Conservation (phyloP, 1,140 invertebrate genomes). For the Drosophila insularis region DNA sequence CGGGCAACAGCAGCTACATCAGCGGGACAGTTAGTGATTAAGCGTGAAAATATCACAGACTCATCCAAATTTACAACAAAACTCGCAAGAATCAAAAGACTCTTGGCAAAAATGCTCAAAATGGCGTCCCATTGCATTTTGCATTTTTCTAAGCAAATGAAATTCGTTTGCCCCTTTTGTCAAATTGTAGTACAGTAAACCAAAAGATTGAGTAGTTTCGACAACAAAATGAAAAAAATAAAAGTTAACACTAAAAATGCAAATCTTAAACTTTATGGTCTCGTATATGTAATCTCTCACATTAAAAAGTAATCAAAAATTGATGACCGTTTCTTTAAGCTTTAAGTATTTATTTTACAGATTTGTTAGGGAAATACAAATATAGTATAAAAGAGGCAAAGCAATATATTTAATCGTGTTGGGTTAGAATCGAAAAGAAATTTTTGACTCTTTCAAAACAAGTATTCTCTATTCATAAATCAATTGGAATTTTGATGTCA, state of each 20-base stretch:
- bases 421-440: too few species aligned
- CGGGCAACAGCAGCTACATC: constrained; percentile 8
- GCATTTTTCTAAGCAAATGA: constrained; percentile 29
- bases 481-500: too few species aligned
- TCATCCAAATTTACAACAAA: constrained; percentile 46
- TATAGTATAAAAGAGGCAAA: too few species aligned
- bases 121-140: constrained; percentile 51
- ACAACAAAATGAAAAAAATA: neutral
- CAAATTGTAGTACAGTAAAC: neutral
- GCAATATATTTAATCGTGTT: too few species aligned
- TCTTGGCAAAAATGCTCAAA: constrained; percentile 33
- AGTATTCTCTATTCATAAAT: too few species aligned
- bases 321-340: too few species aligned
- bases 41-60: constrained; percentile 80
- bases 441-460: too few species aligned
- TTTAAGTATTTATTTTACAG: too few species aligned
- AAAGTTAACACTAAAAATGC: neutral
- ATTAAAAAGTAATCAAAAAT: neutral
- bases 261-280: neutral
- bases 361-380: too few species aligned
- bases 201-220: neutral
- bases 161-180: constrained; percentile 7
- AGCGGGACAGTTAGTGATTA: constrained; percentile 75
- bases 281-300: neutral
- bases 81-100: constrained; percentile 22